These are phyloP conservation scores for Elegia similella DNA, from an alignment of 2,888 invertebrate species.

Conservation along the genomic window DNA sequence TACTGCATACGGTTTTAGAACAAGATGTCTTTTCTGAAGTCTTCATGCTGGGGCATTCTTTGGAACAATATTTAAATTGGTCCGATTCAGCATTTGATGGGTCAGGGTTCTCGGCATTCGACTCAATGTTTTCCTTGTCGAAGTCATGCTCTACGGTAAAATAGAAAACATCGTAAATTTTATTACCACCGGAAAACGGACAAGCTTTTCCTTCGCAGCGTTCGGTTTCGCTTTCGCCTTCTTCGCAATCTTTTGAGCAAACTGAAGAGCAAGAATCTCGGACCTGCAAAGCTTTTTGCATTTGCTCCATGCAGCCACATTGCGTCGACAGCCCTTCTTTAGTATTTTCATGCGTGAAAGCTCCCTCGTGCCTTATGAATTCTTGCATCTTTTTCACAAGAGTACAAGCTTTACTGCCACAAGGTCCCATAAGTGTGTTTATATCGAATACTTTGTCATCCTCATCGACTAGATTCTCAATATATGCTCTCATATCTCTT, in stretches of 20 bases:
- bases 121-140: constrained; percentile 30
- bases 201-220: constrained; percentile 53
- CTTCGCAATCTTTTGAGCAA: constrained; percentile 55
- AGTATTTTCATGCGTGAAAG: constrained; percentile 45
- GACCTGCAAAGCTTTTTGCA: constrained; percentile 52
- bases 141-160: constrained; percentile 66
- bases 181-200: constrained; percentile 40
- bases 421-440: constrained; percentile 63
- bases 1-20: constrained; percentile 52
- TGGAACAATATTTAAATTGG: constrained; percentile 49
- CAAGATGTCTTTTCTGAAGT: constrained; percentile 45
- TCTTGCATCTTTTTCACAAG: constrained; percentile 63
- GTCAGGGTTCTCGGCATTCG: constrained; percentile 6
- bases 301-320: constrained; percentile 62
- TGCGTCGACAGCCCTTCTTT: constrained; percentile 64
- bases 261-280: constrained; percentile 46
- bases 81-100: constrained; percentile 29
- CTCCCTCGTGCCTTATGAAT: constrained; percentile 62
- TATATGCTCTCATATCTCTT: constrained; percentile 63
- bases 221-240: constrained; percentile 42
- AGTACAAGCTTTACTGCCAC: constrained; percentile 67
- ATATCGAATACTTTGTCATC: constrained; percentile 59
- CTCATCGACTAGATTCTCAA: constrained; percentile 65
- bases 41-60: constrained; percentile 53
- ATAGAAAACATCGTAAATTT: constrained; percentile 63